Evolutionary conservation across 2,113 vertebrate species (phyloP), one percentile per base, ranked within the genome.

Genomic region (Gymnogyps californianus): DNA sequence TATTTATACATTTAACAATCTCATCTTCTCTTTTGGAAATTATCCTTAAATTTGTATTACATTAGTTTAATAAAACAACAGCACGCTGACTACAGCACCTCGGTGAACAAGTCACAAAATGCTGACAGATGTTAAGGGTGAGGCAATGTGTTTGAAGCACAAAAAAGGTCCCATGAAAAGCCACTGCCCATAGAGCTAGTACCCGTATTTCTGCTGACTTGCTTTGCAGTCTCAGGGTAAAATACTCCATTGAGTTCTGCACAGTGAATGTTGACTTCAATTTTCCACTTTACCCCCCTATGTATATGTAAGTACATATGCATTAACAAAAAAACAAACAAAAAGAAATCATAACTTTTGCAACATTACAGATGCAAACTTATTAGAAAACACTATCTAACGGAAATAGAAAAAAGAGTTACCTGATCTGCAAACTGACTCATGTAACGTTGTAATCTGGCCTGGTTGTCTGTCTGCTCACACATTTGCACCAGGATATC

Each of bases 401-500:
- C 61, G 6, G 28, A 44, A 66, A 38, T 0, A 55, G 28, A 13
- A 51, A n/a, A 32, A 4, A 57, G 9, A 40, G 15, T 96, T 97
- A 99, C 99, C 99, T 99, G 99, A 92, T 99, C 98, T 20, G 99
- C 98, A 55, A 99, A 99, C 97, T 99, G 99, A 85, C 96, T 98
- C 99, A 99, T 99, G 96, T 99, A 99, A 87, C 99, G 98, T 89
- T 99, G 99, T 18, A 99, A 97, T 65, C 99, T 98, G 93, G 97
- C 97, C 98, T 99, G 99, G 97, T 99, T 99, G 97, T 99, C 99
- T 0, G 99, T 99, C 97, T 99, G 98, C 90, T 99, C 99, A 22
- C 99, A 99, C 98, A 99, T 98, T 58, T 99, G 99, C 13, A 99
- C 99, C 97, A 99, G 98, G 95, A 99, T 99, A 95, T 99, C 99